Base-by-base conservation (phyloP, 1,140 invertebrate species). In the Berghia stephanieae region DNA sequence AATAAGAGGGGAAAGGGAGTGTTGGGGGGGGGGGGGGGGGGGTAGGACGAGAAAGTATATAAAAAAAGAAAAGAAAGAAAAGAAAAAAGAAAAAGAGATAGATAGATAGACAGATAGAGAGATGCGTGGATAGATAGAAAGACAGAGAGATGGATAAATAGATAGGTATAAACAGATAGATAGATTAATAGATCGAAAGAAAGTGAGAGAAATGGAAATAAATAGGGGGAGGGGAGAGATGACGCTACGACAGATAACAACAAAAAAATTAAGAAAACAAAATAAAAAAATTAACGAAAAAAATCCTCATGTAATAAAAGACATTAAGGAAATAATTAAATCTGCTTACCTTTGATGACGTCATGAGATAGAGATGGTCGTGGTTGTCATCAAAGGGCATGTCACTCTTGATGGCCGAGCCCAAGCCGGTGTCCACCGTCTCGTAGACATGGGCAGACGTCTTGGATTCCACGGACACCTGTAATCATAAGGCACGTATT, bases 331-430 rank as follows among this genome's bases (percentile, higher is more conserved):
- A 21, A 16, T 34, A 44, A 27, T 75, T n/a, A 31, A 57, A 24
- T 18, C n/a, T 31, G 52, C 88, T 87, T 89, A 95, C 94, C 91
- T 94, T 95, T 85, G 93, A 92, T 84, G 95, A 93, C 36, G 96
- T 97, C 94, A 98, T 95, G 0, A 97, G 95, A 88, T 98, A 98
- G 66, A 98, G 92, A 91, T 97, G 95, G 91, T 96, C 93, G 46
- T 85, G 79, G 34, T 92, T 92, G 80, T 94, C 93, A 90, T 98
- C 96, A 89, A 98, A 97, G 84, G 94, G 93, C 90, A 98, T 92
- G 90, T 98, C 96, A 80, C 94, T 92, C 87, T 95, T 95, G 42
- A 98, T 95, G 27, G 93, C 90, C 40, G 93, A 94, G 18, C 93
- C 93, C 78, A 93, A 91, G 85, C 96, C 95, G 38, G 98, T 94